Evolutionary conservation across 2,888 invertebrate genomes (phyloP), one percentile per base, ranked within the genome.

Genomic region (Mycalesis mineus): DNA sequence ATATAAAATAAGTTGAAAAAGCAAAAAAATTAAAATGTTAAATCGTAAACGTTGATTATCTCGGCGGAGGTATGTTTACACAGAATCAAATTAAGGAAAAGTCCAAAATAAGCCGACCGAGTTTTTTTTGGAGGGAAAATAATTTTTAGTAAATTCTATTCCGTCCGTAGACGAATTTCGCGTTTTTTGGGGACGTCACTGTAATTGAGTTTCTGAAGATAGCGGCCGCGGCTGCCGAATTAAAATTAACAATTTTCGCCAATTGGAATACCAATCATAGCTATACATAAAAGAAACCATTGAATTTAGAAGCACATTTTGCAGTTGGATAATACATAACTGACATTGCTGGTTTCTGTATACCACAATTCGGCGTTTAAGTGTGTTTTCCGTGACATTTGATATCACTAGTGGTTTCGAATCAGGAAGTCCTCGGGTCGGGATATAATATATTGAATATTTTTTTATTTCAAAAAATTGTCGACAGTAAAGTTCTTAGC

Each of bases 221-320:
- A 65, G 63, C 60, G 60, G 58, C 56, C 61, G 62, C 61, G 65
- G 52, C 64, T 66, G 67, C 64, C 69, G 72, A 75, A 80, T 78
- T 78, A 72, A 78, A 84, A 82, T 82, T 84, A 79, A 79, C 80
- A 80, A 80, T 78, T 77, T 75, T 75, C 68, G 68, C 68, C 72
- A 66, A 75, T 75, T 73, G 69, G 67, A 68, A 71, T 73, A 70
- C 67, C 65, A 62, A 64, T 66, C 60, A 59, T 54, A 56, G 58
- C 60, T 17, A 8, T 8, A 0, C 11, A 36, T 36, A 36, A 11
- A 36, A 22, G 5, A 22, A 22, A 4, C 2, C 22, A 22, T 22
- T 22, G 22, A 22, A 5, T 22, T 22, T 22, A 22, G 22, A 22
- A 22, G 22, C 22, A 5, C 22, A 22, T 22, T 22, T n/a, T n/a